Conservation (phyloP, 2,888 invertebrate species). For the Cepaea hortensis region DNA sequence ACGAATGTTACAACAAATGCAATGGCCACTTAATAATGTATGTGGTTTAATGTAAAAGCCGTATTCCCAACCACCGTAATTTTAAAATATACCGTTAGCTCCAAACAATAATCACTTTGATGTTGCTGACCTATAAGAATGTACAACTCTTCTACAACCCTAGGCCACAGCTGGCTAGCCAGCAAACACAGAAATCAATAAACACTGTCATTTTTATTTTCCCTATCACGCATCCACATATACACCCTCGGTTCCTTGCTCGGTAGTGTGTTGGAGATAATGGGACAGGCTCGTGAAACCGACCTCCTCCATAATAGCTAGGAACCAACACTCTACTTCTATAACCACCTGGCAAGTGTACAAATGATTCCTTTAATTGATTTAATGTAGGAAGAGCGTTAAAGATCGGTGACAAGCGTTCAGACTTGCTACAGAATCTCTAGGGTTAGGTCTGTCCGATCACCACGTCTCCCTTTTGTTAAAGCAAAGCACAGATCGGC, state of each 20-base stretch:
- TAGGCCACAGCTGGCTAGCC: constrained; percentile 37
- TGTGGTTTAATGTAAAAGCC: no score
- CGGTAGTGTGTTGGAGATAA: background rate
- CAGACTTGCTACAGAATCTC: background rate
- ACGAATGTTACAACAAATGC: no score
- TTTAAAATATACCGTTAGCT: no score
- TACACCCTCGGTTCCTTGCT: background rate
- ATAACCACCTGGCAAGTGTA: no score
- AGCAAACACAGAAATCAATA: constrained; percentile 44
- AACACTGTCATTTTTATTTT: constrained; percentile 28
- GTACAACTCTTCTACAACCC: constrained; percentile 27
- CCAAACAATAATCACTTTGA: background rate
- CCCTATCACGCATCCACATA: constrained; percentile 10
- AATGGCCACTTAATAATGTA: no score
- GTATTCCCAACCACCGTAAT: no score
- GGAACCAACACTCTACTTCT: no score
- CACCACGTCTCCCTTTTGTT: background rate
- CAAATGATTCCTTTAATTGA: no score
- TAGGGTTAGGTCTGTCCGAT: constrained; percentile 10
- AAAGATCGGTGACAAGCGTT: background rate
- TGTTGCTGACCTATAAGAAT: constrained; percentile 3
- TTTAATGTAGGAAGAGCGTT: background rate
- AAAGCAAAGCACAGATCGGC: constrained; percentile 24
- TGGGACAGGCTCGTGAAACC: background rate
- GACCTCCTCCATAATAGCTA: no score